Conservation (phyloP, 1,140 invertebrate genomes). For the Scaptodrosophila lebanonensis region DNA sequence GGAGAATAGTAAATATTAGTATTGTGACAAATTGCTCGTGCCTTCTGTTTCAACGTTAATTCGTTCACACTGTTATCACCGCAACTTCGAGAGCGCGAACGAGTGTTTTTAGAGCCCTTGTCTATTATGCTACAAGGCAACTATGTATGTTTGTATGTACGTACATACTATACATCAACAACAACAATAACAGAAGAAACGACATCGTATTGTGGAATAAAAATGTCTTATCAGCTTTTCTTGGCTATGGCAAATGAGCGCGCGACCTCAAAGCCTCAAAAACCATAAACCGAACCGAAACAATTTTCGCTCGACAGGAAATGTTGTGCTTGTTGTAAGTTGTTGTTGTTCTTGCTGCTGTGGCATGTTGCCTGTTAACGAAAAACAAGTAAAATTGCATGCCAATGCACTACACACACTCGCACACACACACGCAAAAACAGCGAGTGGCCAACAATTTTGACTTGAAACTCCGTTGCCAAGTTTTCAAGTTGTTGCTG, state of each 20-base stretch:
- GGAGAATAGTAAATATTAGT: slow-evolving; percentile 22
- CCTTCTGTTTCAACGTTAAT: too few species aligned
- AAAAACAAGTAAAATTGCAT: slow-evolving; percentile 72
- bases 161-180: background rate
- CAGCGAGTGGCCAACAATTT: slow-evolving; percentile 7
- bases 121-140: slow-evolving; percentile 32
- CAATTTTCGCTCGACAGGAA: slow-evolving; percentile 60
- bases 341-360: slow-evolving; percentile 26
- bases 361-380: slow-evolving; percentile 31
- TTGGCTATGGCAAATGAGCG: background rate
- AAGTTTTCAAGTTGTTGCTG: slow-evolving; percentile 62
- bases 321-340: slow-evolving; percentile 33
- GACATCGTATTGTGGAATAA: slow-evolving; percentile 31
- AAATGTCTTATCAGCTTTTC: slow-evolving; percentile 43
- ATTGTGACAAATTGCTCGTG: slow-evolving; percentile 15
- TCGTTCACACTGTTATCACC: too few species aligned
- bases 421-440: slow-evolving; percentile 8
- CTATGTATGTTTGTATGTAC: too few species aligned
- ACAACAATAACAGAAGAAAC: slow-evolving; percentile 10
- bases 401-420: slow-evolving; percentile 60
- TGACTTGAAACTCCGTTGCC: slow-evolving; percentile 36
- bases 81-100: too few species aligned
- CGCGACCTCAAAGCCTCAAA: slow-evolving; percentile 59
- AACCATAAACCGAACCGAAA: slow-evolving; percentile 40
- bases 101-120: background rate